These are phyloP conservation scores for Drosophila kohkoa DNA, from an alignment of 1,140 invertebrate genomes.

Conservation along the genomic window DNA sequence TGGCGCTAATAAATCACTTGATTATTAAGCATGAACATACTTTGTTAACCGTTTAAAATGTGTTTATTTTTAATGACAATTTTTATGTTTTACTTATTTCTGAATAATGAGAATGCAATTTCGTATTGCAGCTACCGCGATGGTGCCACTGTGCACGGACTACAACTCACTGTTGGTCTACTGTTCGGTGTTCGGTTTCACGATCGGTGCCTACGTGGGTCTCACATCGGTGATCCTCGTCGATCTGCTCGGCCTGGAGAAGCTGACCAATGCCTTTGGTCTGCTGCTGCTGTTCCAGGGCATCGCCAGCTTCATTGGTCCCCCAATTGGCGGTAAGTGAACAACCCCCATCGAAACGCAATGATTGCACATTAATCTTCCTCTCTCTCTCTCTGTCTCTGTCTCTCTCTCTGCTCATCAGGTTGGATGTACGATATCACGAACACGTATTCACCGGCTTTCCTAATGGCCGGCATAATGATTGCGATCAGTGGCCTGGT, in stretches of 20 bases:
- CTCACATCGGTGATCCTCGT: conserved; percentile 96
- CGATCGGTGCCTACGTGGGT: conserved; percentile 96
- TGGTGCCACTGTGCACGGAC: conserved; percentile 90
- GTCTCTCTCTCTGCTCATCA: conserved; percentile 74
- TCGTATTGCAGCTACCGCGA: conserved; percentile 90
- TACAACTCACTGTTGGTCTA: conserved; percentile 91
- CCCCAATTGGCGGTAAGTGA: conserved; percentile 93
- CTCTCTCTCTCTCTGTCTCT: too few relatives aligned
- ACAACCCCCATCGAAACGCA: not conserved
- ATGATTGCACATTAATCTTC: not conserved
- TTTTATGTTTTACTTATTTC: too few relatives aligned
- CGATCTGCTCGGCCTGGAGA: conserved; percentile 94
- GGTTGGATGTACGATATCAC: conserved; percentile 92
- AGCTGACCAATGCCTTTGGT: conserved; percentile 97
- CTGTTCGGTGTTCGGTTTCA: conserved; percentile 93
- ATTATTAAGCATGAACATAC: too few relatives aligned
- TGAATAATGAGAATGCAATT: conserved; percentile 18
- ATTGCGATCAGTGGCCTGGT: conserved; percentile 95
- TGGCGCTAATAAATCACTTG: too few relatives aligned
- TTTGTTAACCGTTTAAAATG: too few relatives aligned
- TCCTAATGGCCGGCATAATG: conserved; percentile 92
- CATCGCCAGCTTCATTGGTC: conserved; percentile 94
- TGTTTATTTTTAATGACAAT: too few relatives aligned
- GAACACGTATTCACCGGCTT: conserved; percentile 93
- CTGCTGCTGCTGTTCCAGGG: conserved; percentile 96